Conservation (phyloP, 2,113 vertebrate species). For the Caloenas nicobarica region DNA sequence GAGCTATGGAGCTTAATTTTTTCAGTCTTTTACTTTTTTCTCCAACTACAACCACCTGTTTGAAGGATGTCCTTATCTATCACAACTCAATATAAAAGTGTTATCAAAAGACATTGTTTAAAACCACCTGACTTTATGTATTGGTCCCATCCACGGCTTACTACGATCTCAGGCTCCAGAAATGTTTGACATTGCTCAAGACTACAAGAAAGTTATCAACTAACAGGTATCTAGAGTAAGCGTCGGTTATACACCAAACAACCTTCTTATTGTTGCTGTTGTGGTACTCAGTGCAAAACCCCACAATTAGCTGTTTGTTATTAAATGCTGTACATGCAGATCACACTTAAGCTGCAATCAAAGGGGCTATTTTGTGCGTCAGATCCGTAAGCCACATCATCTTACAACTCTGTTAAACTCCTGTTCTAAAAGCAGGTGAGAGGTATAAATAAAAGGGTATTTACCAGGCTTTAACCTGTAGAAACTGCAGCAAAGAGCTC, state of each 20-base stretch:
- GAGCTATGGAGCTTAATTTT: background rate
- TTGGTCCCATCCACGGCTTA: rapidly evolving
- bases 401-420: background rate
- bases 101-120: background rate
- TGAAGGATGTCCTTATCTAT: background rate
- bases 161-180: background rate
- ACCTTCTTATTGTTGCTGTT: background rate
- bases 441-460: background rate
- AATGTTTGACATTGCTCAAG: background rate
- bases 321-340: background rate
- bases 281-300: background rate
- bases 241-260: background rate
- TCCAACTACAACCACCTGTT: background rate
- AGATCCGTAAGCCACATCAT: background rate
- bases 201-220: background rate
- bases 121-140: background rate
- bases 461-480: background rate
- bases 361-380: background rate
- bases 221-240: background rate
- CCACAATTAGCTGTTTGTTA: slow-evolving; percentile 1
- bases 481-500: background rate
- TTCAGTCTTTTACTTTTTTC: background rate
- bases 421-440: background rate
- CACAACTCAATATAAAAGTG: background rate
- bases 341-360: background rate